Base-by-base conservation (phyloP, 2,888 invertebrate species). In the Blastobasis adustella region DNA sequence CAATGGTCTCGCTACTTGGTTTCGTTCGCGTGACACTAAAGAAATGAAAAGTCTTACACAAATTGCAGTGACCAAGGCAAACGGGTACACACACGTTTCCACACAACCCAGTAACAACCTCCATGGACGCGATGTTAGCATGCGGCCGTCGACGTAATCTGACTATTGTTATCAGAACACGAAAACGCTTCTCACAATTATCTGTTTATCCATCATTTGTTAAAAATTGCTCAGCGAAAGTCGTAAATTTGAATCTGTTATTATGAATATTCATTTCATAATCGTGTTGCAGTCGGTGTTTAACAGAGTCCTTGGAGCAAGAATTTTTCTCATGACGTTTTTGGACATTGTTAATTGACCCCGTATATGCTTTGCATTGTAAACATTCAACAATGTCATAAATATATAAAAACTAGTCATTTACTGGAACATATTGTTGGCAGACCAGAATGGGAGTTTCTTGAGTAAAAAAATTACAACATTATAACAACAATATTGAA, bases 141-240 rank as follows among this genome's bases (percentile, higher is more conserved):
- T 4, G 44, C 6, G 53, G 49, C 45, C 42, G 54, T 39, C 52
- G 58, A 71, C 62, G 68, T 71, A 77, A 76, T 65, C 55, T 53
- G 58, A 56, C 67, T 58, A 77, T 79, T 79, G 76, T 79, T 72
- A 61, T 62, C 58, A 56, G 55, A 55, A 55, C 60, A 65, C 58
- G 63, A 63, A 66, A 66, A 57, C 55, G 45, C 57, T 74, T 79
- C 78, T 58, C 77, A 78, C 67, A 63, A 69, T 75, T 70, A 71
- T 54, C 58, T 65, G 50, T 69, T 67, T 66, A 70, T 66, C 60
- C 57, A 55, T 54, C 55, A 64, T 67, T 64, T 48, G 50, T 61
- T 61, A 61, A 58, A 67, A 72, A 69, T 66, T 67, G 59, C 65
- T 65, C 53, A 65, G 67, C 60, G 71, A 71, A 71, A 75, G 71